These are phyloP conservation scores for Syrphus vitripennis DNA, from an alignment of 2,888 invertebrate genomes.

Conservation along the genomic window DNA sequence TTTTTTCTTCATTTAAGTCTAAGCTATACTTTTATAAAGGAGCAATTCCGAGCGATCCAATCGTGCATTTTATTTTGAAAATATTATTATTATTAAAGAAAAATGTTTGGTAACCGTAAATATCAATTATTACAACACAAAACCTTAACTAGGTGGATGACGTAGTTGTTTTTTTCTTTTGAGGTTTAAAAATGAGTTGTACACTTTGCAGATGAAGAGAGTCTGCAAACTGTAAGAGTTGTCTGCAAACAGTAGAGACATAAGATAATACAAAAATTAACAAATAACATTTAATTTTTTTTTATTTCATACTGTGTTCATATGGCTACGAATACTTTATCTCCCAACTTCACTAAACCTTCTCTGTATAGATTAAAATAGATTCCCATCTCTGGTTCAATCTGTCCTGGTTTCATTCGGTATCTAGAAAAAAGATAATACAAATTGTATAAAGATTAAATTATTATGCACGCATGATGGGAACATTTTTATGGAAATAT, in stretches of 20 bases:
- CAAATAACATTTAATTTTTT: neutral
- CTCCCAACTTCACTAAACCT: conserved; percentile 80
- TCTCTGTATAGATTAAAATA: conserved; percentile 80
- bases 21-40: too few relatives aligned
- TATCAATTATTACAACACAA: too few relatives aligned
- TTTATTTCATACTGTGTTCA: conserved; percentile 8
- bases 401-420: conserved; percentile 41
- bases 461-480: conserved; percentile 21
- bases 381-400: conserved; percentile 81
- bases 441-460: neutral
- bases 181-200: too few relatives aligned
- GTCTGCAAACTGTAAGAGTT: too few relatives aligned
- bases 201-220: neutral
- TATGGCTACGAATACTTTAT: conserved; percentile 79
- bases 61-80: too few relatives aligned
- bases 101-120: neutral
- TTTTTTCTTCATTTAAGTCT: too few relatives aligned
- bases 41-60: too few relatives aligned
- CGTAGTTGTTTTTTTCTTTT: neutral
- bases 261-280: neutral
- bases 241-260: neutral
- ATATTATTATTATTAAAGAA: too few relatives aligned
- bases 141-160: neutral
- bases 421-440: conserved; percentile 38
- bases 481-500: conserved; percentile 14